A percentile compares a stretch with the other conserved stretches of the same genome.
phyloP scores from a whole-genome alignment of 2,888 invertebrate species.

The Danaus chrysippus region DNA sequence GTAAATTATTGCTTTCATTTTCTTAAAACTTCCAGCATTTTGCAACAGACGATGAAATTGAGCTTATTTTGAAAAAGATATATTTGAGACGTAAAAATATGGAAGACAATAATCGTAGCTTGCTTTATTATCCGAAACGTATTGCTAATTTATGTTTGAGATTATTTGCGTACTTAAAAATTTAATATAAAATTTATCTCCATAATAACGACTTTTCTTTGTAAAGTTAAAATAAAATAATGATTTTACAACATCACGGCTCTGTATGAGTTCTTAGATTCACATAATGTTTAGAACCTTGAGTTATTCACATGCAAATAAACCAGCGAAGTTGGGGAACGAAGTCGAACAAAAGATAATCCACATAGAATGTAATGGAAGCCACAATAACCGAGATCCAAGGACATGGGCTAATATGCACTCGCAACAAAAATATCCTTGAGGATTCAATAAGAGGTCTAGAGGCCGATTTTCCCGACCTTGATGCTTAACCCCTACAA shows the following conservation, averaged over 20 bases:
- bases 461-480: conserved; percentile 10
- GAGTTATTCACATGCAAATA: no score
- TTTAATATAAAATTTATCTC: no score
- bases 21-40: conserved; percentile 2
- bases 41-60: conserved; percentile 6
- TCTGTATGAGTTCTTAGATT: no score
- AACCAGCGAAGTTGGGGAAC: no score
- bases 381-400: conserved; percentile 9
- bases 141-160: no score
- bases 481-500: conserved; percentile 11
- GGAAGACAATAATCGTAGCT: neutral
- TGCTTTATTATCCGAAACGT: no score
- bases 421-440: conserved; percentile 16
- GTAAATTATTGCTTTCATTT: conserved; percentile 15
- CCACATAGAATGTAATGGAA: neutral
- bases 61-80: conserved; percentile 4
- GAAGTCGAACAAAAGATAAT: no score
- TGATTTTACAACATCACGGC: no score
- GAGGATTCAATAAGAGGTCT: conserved; percentile 19
- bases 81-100: neutral
- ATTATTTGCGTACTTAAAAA: no score
- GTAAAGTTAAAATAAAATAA: no score
- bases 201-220: no score
- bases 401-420: conserved; percentile 13
- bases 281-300: no score